Conservation (phyloP, 2,113 vertebrate genomes). For the Zosterops pallidus region DNA sequence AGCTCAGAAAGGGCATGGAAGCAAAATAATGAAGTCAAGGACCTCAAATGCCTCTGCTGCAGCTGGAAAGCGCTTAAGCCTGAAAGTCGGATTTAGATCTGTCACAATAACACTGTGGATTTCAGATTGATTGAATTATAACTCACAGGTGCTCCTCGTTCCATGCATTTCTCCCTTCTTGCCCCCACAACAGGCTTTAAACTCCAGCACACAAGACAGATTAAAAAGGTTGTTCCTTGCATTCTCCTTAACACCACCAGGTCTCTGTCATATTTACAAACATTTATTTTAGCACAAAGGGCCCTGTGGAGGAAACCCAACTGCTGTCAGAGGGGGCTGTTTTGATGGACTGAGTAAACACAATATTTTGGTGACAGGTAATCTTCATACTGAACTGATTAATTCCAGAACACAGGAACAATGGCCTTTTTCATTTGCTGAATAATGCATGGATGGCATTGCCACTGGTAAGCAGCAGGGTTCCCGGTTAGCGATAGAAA, state of each 20-base stretch:
- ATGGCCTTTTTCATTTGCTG: slow-evolving; percentile 57
- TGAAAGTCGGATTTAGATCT: slow-evolving; percentile 28
- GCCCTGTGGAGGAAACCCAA: background rate
- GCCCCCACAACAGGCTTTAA: background rate
- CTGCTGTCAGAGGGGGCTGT: background rate
- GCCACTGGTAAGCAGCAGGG: slow-evolving; percentile 61
- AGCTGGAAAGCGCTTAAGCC: slow-evolving; percentile 2
- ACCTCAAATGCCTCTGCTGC: slow-evolving; percentile 20
- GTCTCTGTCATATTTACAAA: background rate
- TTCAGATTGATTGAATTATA: slow-evolving; percentile 52
- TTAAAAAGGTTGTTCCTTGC: background rate
- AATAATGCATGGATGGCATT: slow-evolving; percentile 56
- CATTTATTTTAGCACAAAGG: background rate
- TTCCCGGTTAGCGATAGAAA: slow-evolving; percentile 46
- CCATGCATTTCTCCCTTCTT: background rate
- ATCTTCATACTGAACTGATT: slow-evolving; percentile 61
- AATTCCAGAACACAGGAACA: slow-evolving; percentile 63
- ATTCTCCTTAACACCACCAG: background rate
- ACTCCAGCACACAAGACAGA: background rate
- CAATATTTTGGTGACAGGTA: slow-evolving; percentile 63
- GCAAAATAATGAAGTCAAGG: slow-evolving; percentile 54
- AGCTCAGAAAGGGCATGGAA: slow-evolving; percentile 30
- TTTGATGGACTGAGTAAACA: slow-evolving; percentile 52
- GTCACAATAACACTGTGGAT: slow-evolving; percentile 15
- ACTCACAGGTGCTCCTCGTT: slow-evolving; percentile 23